phyloP scores from a whole-genome alignment of 2,888 invertebrate genomes.

The Clepsis dumicolana region DNA sequence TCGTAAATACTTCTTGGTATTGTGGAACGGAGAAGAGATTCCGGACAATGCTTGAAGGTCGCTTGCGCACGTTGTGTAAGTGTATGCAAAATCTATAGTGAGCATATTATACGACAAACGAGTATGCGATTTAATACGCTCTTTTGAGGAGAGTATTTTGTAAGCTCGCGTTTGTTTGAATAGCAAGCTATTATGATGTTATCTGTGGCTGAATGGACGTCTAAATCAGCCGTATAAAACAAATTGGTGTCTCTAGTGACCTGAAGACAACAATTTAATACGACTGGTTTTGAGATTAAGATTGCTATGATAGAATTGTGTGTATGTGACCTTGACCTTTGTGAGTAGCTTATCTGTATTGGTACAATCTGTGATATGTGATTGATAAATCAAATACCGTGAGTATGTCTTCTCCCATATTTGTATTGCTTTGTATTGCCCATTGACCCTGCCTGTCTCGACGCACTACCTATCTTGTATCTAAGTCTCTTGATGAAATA shows the following conservation, averaged over 20 bases:
- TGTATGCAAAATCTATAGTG: constrained; percentile 22
- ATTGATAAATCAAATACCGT: no score
- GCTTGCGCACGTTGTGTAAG: constrained; percentile 23
- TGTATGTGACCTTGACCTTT: neutral
- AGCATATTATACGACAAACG: constrained; percentile 3
- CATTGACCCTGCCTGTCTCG: no score
- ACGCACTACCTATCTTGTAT: no score
- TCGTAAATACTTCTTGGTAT: neutral
- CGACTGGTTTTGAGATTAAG: neutral
- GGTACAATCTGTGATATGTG: no score
- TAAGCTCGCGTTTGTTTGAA: constrained; percentile 4
- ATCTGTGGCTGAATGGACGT: constrained; percentile 3
- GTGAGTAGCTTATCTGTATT: neutral
- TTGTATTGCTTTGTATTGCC: no score
- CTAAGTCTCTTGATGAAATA: no score
- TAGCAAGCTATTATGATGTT: constrained; percentile 2
- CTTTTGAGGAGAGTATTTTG: constrained; percentile 7
- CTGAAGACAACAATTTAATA: neutral
- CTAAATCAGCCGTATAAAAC: neutral
- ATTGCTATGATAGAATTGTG: neutral
- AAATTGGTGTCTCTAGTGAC: constrained; percentile 5
- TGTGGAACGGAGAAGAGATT: neutral
- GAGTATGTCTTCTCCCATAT: no score
- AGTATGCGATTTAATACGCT: constrained; percentile 28
- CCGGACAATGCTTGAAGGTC: constrained; percentile 8